Base-by-base conservation (phyloP, 2,888 invertebrate genomes). In the Cloeon dipterum region DNA sequence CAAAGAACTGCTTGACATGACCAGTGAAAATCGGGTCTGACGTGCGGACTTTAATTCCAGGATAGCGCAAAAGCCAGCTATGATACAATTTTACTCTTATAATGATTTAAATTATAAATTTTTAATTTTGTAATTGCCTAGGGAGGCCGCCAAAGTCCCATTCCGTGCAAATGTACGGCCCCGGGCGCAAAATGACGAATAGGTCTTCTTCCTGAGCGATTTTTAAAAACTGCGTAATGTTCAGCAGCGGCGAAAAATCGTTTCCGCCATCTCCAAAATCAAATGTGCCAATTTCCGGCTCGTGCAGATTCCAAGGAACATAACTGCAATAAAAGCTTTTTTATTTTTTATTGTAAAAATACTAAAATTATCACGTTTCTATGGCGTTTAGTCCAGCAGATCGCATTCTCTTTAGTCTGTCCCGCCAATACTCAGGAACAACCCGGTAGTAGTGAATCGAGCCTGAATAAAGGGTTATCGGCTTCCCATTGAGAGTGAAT, bases 141-240 rank as follows among this genome's bases (percentile, higher is more conserved):
- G 57, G 56, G 29, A 56, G 43, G 4, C 56, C 56, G 14, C 56
- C 56, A 39, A 53, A 54, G 11, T 66, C 66, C 62, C 64, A 65
- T 46, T 66, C 66, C 5, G 59, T 58, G 49, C 65, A 65, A 41
- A 65, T 63, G 46, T 63, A 66, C 2, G 65, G 65, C 2, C 66
- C 66, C 11, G 63, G 57, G 32, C 66, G 47, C 3, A 65, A 47
- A 11, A 66, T 51, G 3, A 63, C 63, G 14, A 61, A 50, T 32
- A 66, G 48, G 39, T 62, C 63, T 43, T 57, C 55, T 37, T 59
- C 56, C 45, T 61, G 54, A 1, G 62, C 63, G 25, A 54, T 51
- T 42, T 55, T 43, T 10, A 65, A 45, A 45, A 60, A 66, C 14
- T 43, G 42, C 1, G 47, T 45, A 4, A 53, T 35, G 43, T 54